Evolutionary conservation across 1,140 invertebrate genomes (phyloP), one percentile per base, ranked within the genome.

Genomic region (Drosophila bifasciata): DNA sequence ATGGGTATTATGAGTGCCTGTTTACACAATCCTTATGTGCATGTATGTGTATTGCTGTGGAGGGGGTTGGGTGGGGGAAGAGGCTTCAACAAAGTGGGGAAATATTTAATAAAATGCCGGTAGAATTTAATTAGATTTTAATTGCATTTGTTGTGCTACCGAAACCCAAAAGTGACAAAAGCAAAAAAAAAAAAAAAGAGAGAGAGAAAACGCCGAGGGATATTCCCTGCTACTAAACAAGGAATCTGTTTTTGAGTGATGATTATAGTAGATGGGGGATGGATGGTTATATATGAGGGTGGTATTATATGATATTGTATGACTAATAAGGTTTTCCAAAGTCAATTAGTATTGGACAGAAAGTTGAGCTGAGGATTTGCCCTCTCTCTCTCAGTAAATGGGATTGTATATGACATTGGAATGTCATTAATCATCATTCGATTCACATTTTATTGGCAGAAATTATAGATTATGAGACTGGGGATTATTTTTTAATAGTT

Each of bases 101-200:
- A 86, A 84, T 75, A 81, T 85, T 85, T 64, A 77, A 85, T 85
- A 74, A 85, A 86, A 81, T 85, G 74, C 77, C 83, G 74, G 81
- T 81, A 71, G 83, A 85, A 88, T 85, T 85, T 85, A 85, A 85
- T 85, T 85, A 85, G 69, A 88, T 88, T 85, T 88, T 85, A 85
- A 85, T 85, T 85, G 81, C 76, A 76, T 85, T 85, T 80, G 32
- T 85, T 80, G 32, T 36, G 62, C 72, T 71, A 55, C 53, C 67
- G 62, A 59, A 66, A 59, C 17, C 32, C 11, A 36, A 64, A 64
- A 61, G 52, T 50, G 44, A 69, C 51, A 68, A 68, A 36, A 60
- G 49, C 50, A 25, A 39, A 43, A 23, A 9, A 0, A 32, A 32
- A 11, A 32, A 32, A 36, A 32, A 36, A 32, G n/a, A 25, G 28